These are phyloP conservation scores for Tetrao urogallus DNA, from an alignment of 2,113 vertebrate genomes.

Conservation along the genomic window DNA sequence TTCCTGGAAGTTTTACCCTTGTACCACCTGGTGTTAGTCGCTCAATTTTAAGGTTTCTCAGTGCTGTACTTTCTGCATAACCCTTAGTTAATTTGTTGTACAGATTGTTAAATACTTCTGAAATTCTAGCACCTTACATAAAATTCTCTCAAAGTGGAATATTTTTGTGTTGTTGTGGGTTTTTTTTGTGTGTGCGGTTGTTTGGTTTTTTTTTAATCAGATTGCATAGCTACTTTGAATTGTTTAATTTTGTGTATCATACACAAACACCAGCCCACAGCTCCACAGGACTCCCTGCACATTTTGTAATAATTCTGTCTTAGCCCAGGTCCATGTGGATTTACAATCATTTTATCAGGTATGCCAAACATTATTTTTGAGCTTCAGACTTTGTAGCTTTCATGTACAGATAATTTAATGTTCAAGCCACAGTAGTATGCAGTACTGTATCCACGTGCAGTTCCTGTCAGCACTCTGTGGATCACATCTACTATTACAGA, in stretches of 20 bases:
- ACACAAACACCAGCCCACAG: neutral
- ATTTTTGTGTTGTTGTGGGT: rapidly evolving
- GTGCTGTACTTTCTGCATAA: neutral
- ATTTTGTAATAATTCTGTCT: neutral
- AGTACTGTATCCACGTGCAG: neutral
- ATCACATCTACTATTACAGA: neutral
- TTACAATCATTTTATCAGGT: neutral
- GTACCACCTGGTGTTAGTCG: neutral
- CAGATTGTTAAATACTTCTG: neutral
- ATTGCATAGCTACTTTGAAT: neutral
- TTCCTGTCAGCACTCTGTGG: neutral
- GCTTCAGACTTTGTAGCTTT: neutral
- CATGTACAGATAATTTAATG: neutral
- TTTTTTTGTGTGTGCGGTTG: neutral
- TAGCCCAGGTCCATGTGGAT: neutral
- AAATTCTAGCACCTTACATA: neutral
- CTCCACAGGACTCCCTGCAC: neutral
- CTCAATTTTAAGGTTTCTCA: neutral
- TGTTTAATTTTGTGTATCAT: neutral
- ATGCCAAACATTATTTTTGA: neutral
- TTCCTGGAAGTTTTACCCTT: neutral
- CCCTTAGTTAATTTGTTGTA: neutral
- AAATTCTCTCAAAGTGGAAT: neutral
- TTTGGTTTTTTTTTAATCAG: neutral
- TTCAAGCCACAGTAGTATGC: neutral